Conservation (phyloP, 2,797 vertebrate genomes). For the Chromis chromis region DNA sequence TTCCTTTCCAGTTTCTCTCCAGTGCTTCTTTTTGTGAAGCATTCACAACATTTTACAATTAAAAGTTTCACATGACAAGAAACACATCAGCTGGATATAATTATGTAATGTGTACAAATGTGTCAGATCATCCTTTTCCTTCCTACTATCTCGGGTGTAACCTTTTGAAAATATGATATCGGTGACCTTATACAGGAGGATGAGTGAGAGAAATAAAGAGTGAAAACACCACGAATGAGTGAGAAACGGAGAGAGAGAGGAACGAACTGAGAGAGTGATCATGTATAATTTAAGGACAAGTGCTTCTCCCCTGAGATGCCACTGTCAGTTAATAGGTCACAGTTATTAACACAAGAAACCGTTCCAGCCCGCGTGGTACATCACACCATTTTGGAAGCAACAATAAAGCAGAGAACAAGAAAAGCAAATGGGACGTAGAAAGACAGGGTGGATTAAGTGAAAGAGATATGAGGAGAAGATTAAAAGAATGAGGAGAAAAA, state of each 20-base stretch:
- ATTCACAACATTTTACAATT: not conserved
- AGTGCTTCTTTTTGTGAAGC: not conserved
- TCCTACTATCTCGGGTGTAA: slow-evolving; percentile 46
- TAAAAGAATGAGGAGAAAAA: slow-evolving; percentile 30
- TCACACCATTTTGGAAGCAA: slow-evolving; percentile 33
- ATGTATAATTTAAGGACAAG: slow-evolving; percentile 74
- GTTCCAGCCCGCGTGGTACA: slow-evolving; percentile 3
- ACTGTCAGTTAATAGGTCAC: slow-evolving; percentile 72
- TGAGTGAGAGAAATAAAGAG: slow-evolving; percentile 34
- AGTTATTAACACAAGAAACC: slow-evolving; percentile 62
- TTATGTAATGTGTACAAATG: slow-evolving; percentile 56
- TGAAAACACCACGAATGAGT: slow-evolving; percentile 9
- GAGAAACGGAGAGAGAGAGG: not conserved
- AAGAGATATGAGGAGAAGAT: slow-evolving; percentile 45
- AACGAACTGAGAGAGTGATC: slow-evolving; percentile 42
- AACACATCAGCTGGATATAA: not conserved
- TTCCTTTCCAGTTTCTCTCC: not conserved
- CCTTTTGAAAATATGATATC: slow-evolving; percentile 67
- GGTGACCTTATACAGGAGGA: slow-evolving; percentile 59
- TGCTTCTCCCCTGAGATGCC: slow-evolving; percentile 63
- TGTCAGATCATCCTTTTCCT: slow-evolving; percentile 28
- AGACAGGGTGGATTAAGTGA: slow-evolving; percentile 32
- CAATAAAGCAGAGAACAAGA: slow-evolving; percentile 30
- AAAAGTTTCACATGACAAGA: not conserved
- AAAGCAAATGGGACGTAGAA: slow-evolving; percentile 32